Evolutionary conservation across 2,888 invertebrate species (phyloP), one percentile per base, ranked within the genome.

Genomic region (Platypus cylindrus): DNA sequence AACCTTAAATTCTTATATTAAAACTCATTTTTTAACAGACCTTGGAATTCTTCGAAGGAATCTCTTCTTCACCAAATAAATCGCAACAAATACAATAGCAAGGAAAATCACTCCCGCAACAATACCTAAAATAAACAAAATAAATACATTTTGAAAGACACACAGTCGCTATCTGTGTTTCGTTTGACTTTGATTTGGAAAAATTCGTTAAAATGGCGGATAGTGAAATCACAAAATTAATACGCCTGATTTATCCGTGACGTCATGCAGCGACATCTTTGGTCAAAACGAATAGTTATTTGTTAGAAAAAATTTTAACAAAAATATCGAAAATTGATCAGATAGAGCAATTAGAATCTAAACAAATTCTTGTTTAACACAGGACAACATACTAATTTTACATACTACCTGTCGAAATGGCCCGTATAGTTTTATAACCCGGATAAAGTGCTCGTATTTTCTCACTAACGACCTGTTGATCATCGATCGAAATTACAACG

Each of bases 81-180:
- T 67, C 33, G 72, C 74, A 30, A 68, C 73, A 32, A 75, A 68
- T 7, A 74, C 67, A 39, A 73, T 71, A 9, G 74, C 71, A 44
- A 82, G 59, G 52, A 81, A 72, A 36, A 76, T 68, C 39, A 82
- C 66, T 17, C 73, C 78, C 9, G 70, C 75, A n/a, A 77, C 74
- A 39, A 77, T 71, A 32, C 78, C 41, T 41, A 12, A 20, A 35
- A 30, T 17, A 11, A 35, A 25, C 23, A 17, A 14, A 32, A 27
- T 8, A 17, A 35, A 4, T n/a, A 25, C 8, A 25, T 8, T 7
- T 8, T 20, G 20, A 20, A 5, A 7, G 8, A 5, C 20, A 20
- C 20, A 20, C 8, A 20, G 8, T 7, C 8, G 20, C n/a, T n/a
- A n/a, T n/a, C n/a, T n/a, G n/a, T n/a, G n/a, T n/a, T n/a, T n/a